phyloP scores from a whole-genome alignment of 2,113 vertebrate genomes.

The Gila orcuttii region DNA sequence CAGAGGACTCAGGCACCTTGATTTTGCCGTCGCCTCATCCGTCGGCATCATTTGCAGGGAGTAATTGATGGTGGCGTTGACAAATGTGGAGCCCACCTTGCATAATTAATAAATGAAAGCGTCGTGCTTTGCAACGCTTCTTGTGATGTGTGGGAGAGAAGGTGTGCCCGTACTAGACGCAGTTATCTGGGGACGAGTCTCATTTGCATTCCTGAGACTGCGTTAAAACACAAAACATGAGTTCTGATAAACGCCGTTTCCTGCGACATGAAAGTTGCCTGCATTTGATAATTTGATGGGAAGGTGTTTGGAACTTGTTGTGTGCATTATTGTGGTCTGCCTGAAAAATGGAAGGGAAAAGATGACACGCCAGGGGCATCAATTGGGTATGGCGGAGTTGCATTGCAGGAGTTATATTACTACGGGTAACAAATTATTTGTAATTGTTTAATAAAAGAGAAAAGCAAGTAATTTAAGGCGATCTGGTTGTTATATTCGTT shows the following conservation, averaged over 20 bases:
- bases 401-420: too few relatives aligned
- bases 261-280: slow-evolving; percentile 25
- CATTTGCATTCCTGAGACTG: slow-evolving; percentile 63
- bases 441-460: too few relatives aligned
- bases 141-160: slow-evolving; percentile 61
- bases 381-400: too few relatives aligned
- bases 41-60: slow-evolving; percentile 69
- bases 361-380: not conserved
- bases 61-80: slow-evolving; percentile 64
- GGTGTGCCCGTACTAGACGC: slow-evolving; percentile 9
- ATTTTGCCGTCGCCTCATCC: slow-evolving; percentile 72
- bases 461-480: too few relatives aligned
- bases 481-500: too few relatives aligned
- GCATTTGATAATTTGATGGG: slow-evolving; percentile 30
- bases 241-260: slow-evolving; percentile 11
- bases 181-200: slow-evolving; percentile 56
- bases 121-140: slow-evolving; percentile 59
- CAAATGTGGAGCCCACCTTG: slow-evolving; percentile 68
- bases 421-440: too few relatives aligned
- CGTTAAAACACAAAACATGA: not conserved
- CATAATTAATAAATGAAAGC: slow-evolving; percentile 73
- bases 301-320: not conserved
- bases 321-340: not conserved
- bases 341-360: not conserved
- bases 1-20: slow-evolving; percentile 67